Base-by-base conservation (phyloP, 2,113 vertebrate species). In the Aleadryas rufinucha region DNA sequence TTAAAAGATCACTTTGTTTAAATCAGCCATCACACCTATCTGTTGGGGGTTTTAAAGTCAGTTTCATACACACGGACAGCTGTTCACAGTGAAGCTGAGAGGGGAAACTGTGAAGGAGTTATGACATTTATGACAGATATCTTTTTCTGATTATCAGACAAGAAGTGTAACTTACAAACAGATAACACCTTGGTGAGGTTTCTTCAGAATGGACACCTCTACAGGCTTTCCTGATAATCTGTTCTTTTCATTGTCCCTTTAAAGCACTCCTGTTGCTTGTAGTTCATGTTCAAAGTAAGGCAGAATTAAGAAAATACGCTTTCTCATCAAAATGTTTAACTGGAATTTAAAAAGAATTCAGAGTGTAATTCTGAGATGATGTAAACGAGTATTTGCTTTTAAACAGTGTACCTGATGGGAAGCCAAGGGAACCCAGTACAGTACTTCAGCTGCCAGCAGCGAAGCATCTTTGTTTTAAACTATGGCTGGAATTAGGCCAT, bases 41-140 rank as follows among this genome's bases (percentile, higher is more conserved):
- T 30, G 11, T 22, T 37, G 11, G 3, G 23, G 8, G 0, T 12
- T 53, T 78, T 57, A 0, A 52, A 53, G 22, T 37, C 50, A 23
- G 20, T 49, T 79, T 66, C 39, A n/a, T 27, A 26, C 9, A 17
- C 35, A 13, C 50, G 54, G 68, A 71, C 49, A 76, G 20, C 77
- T 78, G 66, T 33, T 79, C 85, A 50, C 22, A 68, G 33, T 28
- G 31, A 65, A 84, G 30, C 75, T 50, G 75, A 71, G 45, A 94
- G 35, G 42, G 26, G 28, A 87, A 86, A 63, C 45, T 87, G 57
- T 56, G 70, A 92, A 89, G 44, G 39, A 84, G 47, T 45, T 87
- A 23, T 17, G 57, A 65, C 61, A 82, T 80, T 37, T 83, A 35
- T 41, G 74, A 63, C 59, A 83, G 65, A 57, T 53, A 37, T 50